Evolutionary conservation across 2,113 vertebrate species (phyloP).

Genomic region (Noturus placidus): DNA sequence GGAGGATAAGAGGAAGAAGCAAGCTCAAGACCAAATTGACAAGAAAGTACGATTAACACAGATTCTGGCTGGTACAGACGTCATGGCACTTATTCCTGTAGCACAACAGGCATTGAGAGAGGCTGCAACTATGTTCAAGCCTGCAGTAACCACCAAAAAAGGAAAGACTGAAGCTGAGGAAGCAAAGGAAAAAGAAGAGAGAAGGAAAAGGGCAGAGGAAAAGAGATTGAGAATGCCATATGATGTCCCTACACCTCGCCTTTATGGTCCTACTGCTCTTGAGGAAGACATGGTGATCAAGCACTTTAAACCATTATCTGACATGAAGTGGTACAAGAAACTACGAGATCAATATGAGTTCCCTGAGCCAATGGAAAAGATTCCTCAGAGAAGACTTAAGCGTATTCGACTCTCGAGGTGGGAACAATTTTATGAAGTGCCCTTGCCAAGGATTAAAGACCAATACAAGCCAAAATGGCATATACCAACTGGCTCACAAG

Average conservation of each 20-base stretch:
- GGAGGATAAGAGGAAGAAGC: slow-evolving; percentile 75
- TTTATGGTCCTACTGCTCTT: slow-evolving; percentile 69
- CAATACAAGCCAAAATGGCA: slow-evolving; percentile 93
- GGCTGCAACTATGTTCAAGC: slow-evolving; percentile 90
- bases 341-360: slow-evolving; percentile 96
- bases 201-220: slow-evolving; percentile 82
- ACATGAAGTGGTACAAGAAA: slow-evolving; percentile 99
- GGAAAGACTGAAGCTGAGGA: slow-evolving; percentile 88
- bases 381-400: slow-evolving; percentile 88
- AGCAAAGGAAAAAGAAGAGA: slow-evolving; percentile 81
- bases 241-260: slow-evolving; percentile 83
- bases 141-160: slow-evolving; percentile 87
- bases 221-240: slow-evolving; percentile 93
- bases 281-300: slow-evolving; percentile 92
- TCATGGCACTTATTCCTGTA: slow-evolving; percentile 80
- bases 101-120: slow-evolving; percentile 91
- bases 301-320: slow-evolving; percentile 90
- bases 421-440: slow-evolving; percentile 97
- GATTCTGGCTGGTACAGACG: slow-evolving; percentile 84
- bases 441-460: slow-evolving; percentile 89
- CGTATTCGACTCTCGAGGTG: slow-evolving; percentile 95
- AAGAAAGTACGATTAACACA: slow-evolving; percentile 92
- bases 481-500: slow-evolving; percentile 85
- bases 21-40: slow-evolving; percentile 77
- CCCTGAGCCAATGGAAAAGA: slow-evolving; percentile 90